A percentile compares a stretch with the other conserved stretches of the same genome.
Conservation (phyloP, 2,113 vertebrate genomes). For the Pimephales promelas region DNA sequence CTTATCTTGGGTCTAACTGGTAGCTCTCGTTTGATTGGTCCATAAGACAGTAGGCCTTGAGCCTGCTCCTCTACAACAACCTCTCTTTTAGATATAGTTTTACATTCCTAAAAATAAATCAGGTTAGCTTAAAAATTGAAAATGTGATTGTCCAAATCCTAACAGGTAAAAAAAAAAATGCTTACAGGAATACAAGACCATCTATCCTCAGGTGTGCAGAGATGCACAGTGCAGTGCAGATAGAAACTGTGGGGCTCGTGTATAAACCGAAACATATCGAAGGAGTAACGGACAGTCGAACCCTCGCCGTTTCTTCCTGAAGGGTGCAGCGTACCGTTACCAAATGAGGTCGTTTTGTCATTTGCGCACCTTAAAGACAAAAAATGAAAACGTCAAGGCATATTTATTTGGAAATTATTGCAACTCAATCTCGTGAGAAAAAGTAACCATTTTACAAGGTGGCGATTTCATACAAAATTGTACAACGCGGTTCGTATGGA, state of each 20-base stretch:
- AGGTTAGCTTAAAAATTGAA: neutral
- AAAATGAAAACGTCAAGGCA: neutral
- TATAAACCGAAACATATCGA: constrained; percentile 75
- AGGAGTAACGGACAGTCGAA: constrained; percentile 69
- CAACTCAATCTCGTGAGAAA: neutral
- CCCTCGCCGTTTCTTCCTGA: constrained; percentile 58
- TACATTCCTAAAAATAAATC: constrained; percentile 67
- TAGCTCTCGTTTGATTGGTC: constrained; percentile 68
- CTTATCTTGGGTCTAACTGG: constrained; percentile 58
- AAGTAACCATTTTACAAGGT: neutral
- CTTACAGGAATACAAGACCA: constrained; percentile 71
- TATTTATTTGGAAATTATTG: too few relatives aligned
- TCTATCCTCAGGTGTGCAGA: constrained; percentile 68
- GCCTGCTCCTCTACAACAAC: constrained; percentile 41
- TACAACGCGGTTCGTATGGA: too few relatives aligned
- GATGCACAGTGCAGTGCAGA: constrained; percentile 74
- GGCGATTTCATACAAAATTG: too few relatives aligned
- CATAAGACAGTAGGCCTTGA: constrained; percentile 72
- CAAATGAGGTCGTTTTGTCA: constrained; percentile 67
- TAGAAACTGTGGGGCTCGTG: constrained; percentile 64
- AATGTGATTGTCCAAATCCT: neutral
- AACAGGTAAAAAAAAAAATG: too few relatives aligned
- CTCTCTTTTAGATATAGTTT: constrained; percentile 68
- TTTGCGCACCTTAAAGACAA: constrained; percentile 62
- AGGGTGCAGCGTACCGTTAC: constrained; percentile 12